phyloP scores from a whole-genome alignment of 2,888 invertebrate species.

The Dusona sp. region DNA sequence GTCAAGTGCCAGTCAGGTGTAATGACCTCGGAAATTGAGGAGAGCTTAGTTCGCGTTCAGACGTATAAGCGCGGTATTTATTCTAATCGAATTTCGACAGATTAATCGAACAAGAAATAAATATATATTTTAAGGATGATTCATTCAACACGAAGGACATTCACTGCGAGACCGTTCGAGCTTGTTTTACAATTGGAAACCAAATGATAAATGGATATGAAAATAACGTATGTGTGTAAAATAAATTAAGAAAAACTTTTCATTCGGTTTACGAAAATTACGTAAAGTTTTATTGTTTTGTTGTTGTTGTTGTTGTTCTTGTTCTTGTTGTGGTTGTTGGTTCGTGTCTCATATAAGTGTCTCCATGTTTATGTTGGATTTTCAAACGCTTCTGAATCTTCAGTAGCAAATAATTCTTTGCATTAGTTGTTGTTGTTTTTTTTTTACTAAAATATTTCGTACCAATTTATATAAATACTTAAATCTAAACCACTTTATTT shows the following conservation, averaged over 20 bases:
- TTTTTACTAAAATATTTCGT: conserved; percentile 81
- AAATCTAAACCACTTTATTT: conserved; percentile 72
- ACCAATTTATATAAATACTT: conserved; percentile 78
- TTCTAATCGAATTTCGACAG: background rate
- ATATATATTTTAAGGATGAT: background rate
- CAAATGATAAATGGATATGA: background rate
- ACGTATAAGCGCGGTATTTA: background rate
- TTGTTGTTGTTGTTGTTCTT: conserved; percentile 66
- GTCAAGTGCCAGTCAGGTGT: background rate
- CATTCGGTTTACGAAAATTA: conserved; percentile 78
- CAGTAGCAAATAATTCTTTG: background rate
- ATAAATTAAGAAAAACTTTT: conserved; percentile 50
- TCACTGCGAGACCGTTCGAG: background rate
- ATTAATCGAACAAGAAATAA: background rate
- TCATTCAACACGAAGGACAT: background rate
- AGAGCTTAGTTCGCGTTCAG: background rate
- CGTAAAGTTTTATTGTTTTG: conserved; percentile 81
- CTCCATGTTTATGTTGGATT: conserved; percentile 70
- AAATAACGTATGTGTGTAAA: conserved; percentile 21
- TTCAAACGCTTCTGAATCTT: conserved; percentile 68
- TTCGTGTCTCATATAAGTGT: conserved; percentile 69
- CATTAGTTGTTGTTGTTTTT: conserved; percentile 73
- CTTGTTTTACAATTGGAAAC: conserved; percentile 1
- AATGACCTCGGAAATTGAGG: background rate
- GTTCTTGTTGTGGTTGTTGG: conserved; percentile 55